Conservation (phyloP, 1,140 invertebrate species). For the Pteromalus puparum region DNA sequence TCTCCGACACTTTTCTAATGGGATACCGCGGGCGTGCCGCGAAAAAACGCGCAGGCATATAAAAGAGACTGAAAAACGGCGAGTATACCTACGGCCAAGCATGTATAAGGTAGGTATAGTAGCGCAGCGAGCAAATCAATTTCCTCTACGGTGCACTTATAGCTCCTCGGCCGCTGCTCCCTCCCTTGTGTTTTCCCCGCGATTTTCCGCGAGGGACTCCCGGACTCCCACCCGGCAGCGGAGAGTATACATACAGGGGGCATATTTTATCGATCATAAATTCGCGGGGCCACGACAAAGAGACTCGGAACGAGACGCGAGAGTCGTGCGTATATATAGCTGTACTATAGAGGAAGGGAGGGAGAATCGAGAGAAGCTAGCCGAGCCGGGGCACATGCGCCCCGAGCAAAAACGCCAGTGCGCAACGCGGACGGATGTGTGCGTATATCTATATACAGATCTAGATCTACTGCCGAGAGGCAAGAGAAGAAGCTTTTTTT, state of each 20-base stretch:
- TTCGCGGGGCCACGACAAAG: slow-evolving; percentile 12
- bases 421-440: slow-evolving; percentile 32
- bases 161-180: neutral
- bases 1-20: too few relatives aligned
- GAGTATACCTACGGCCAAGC: neutral
- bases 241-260: neutral
- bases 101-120: slow-evolving; percentile 15
- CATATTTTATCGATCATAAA: slow-evolving; percentile 53
- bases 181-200: neutral
- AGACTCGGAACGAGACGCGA: neutral
- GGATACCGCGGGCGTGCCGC: too few relatives aligned
- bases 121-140: slow-evolving; percentile 30
- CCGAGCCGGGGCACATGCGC: slow-evolving; percentile 49
- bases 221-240: neutral
- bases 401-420: slow-evolving; percentile 34
- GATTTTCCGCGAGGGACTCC: neutral
- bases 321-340: too few relatives aligned
- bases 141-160: neutral
- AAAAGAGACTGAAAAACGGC: too few relatives aligned
- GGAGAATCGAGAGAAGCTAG: neutral
- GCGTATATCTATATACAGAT: too few relatives aligned
- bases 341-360: neutral
- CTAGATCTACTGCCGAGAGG: too few relatives aligned
- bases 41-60: too few relatives aligned
- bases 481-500: too few relatives aligned